These are phyloP conservation scores for Tetramorium bicarinatum DNA, from an alignment of 2,888 invertebrate species.

Conservation along the genomic window DNA sequence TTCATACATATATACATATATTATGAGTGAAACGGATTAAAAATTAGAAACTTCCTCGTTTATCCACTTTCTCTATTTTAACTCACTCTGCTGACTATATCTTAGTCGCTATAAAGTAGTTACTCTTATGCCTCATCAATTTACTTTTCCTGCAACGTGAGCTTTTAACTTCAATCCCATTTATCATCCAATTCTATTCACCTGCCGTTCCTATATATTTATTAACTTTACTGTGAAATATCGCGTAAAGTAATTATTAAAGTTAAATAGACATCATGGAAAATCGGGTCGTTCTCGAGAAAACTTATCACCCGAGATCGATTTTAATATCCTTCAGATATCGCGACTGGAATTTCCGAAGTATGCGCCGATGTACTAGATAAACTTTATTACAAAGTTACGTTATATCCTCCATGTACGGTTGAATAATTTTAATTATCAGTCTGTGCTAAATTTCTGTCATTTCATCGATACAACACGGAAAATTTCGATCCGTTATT, in stretches of 20 bases:
- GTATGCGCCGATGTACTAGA: constrained; percentile 56
- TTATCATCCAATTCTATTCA: constrained; percentile 52
- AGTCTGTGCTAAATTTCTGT: constrained; percentile 22
- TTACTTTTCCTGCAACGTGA: constrained; percentile 39
- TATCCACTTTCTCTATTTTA: constrained; percentile 3
- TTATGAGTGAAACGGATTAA: constrained; percentile 8
- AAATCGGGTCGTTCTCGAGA: constrained; percentile 62
- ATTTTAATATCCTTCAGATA: constrained; percentile 73
- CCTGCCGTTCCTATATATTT: constrained; percentile 43
- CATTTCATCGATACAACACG: neutral
- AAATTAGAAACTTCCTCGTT: neutral
- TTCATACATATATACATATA: neutral
- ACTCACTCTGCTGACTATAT: neutral
- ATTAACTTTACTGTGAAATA: constrained; percentile 45
- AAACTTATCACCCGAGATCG: constrained; percentile 67
- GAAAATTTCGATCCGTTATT: constrained; percentile 52
- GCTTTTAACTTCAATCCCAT: constrained; percentile 43
- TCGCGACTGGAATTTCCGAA: constrained; percentile 62
- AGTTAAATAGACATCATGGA: constrained; percentile 66
- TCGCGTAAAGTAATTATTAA: constrained; percentile 68
- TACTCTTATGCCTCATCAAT: constrained; percentile 43
- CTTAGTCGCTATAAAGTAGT: constrained; percentile 17
- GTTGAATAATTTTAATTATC: constrained; percentile 67
- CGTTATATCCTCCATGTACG: constrained; percentile 49
- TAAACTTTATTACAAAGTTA: constrained; percentile 72